Percentiles rank a stretch among this genome's conserved stretches.
Evolutionary conservation across 2,888 invertebrate genomes (phyloP).

Genomic region (Eristalis arbustorum): DNA sequence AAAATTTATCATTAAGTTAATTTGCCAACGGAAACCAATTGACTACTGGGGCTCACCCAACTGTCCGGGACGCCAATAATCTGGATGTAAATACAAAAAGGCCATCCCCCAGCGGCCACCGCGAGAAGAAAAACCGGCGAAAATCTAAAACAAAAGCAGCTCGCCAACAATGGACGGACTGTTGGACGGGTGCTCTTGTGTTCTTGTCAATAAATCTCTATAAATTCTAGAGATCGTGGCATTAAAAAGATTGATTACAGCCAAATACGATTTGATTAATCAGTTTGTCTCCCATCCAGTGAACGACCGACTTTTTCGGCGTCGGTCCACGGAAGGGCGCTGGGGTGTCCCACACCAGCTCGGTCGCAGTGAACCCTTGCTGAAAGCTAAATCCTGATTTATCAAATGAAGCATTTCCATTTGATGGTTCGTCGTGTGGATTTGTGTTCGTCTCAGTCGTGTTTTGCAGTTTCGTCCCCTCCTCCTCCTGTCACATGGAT

Average conservation of each 20-base stretch:
- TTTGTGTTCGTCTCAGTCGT: conserved; percentile 8
- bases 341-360: not conserved
- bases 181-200: not conserved
- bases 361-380: conserved; percentile 41
- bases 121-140: not conserved
- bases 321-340: too few relatives aligned
- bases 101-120: not conserved
- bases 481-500: not conserved
- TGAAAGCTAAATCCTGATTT: conserved; percentile 66
- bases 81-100: conserved; percentile 12
- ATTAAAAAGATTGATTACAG: conserved; percentile 71
- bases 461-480: conserved; percentile 1
- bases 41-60: conserved; percentile 23
- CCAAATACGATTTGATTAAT: conserved; percentile 69
- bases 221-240: conserved; percentile 65
- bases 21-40: conserved; percentile 46
- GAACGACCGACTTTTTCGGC: conserved; percentile 24
- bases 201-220: conserved; percentile 67
- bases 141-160: conserved; percentile 11
- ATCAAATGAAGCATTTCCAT: conserved; percentile 53
- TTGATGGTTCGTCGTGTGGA: conserved; percentile 38
- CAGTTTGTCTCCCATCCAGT: conserved; percentile 47
- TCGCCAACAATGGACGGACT: conserved; percentile 19
- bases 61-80: conserved; percentile 33
- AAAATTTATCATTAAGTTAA: conserved; percentile 49